Base-by-base conservation (phyloP, 2,888 invertebrate genomes). In the Loripinus fragilis region DNA sequence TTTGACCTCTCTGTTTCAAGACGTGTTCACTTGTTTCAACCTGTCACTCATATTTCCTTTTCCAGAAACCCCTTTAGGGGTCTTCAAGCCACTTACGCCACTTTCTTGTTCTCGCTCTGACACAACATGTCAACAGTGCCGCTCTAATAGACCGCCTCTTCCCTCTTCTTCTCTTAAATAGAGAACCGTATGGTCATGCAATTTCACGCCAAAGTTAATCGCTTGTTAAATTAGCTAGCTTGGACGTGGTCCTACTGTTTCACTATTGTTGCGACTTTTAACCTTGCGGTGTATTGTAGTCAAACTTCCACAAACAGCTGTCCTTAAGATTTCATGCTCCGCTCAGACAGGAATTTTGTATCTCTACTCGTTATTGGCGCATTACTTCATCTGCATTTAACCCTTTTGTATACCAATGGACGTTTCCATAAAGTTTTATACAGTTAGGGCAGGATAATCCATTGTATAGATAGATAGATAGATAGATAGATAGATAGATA, bases 211-310 rank as follows among this genome's bases (percentile, higher is more conserved):
- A 35, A 33, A 5, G 48, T 12, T 71, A 78, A 74, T 77, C 77
- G 50, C 35, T 41, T 48, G 77, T 72, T 33, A 73, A 77, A 77
- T 74, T 69, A 70, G 74, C 69, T 64, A 64, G 55, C 48, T 60
- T 38, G 52, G 23, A 25, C 52, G 52, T 52, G 52, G 23, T 52
- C 23, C 23, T 23, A 25, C 52, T 52, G 52, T n/a, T 3, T 10
- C 25, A 25, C 25, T 52, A 52, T 52, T 52, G 52, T 52, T 23
- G 25, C 3, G 25, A n/a, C 52, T 5, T 52, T n/a, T 10, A 52
- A 25, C 52, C 52, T 8, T 52, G 25, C 52, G 52, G 52, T 52
- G 20, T 52, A 10, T 52, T 52, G 52, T 52, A 52, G 5, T 8
- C 25, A 23, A 5, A 12, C 45, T 20, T 45, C 20, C 8, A 2